These are phyloP conservation scores for Murina feae DNA, from an alignment of 2,113 vertebrate genomes.

Conservation along the genomic window DNA sequence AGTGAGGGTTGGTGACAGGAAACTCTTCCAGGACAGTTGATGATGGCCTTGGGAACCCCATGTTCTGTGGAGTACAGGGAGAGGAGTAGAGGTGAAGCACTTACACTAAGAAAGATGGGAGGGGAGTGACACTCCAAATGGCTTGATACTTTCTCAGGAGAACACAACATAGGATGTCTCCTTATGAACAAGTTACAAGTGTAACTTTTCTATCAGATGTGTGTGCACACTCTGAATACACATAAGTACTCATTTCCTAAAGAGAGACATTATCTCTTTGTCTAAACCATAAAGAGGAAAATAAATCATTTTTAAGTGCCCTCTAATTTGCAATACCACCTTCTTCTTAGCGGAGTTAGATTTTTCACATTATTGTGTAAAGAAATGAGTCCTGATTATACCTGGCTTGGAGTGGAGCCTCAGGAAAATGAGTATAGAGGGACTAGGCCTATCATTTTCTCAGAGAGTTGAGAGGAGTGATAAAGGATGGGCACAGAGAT, in stretches of 20 bases:
- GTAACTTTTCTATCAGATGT: neutral
- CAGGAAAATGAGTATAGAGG: neutral
- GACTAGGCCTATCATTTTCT: neutral
- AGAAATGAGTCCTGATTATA: neutral
- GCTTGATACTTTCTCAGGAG: neutral
- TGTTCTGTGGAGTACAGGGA: neutral
- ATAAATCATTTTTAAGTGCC: neutral
- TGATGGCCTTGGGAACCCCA: neutral
- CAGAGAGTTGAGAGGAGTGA: neutral
- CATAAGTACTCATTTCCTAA: neutral
- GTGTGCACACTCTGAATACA: neutral
- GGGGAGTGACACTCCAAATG: neutral
- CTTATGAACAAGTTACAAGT: neutral
- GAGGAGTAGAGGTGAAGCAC: neutral
- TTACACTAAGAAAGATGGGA: fast-evolving
- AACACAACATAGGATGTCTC: neutral
- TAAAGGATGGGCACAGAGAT: neutral
- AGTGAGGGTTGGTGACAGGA: neutral
- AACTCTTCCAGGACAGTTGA: neutral
- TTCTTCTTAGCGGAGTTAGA: neutral
- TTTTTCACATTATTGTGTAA: neutral
- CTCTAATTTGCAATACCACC: neutral
- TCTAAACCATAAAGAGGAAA: neutral
- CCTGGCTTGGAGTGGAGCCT: neutral
- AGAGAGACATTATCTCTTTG: neutral